Evolutionary conservation across 35 echinoderm and acorn worm genomes (phyloP).

Genomic region (Lytechinus variegatus): DNA sequence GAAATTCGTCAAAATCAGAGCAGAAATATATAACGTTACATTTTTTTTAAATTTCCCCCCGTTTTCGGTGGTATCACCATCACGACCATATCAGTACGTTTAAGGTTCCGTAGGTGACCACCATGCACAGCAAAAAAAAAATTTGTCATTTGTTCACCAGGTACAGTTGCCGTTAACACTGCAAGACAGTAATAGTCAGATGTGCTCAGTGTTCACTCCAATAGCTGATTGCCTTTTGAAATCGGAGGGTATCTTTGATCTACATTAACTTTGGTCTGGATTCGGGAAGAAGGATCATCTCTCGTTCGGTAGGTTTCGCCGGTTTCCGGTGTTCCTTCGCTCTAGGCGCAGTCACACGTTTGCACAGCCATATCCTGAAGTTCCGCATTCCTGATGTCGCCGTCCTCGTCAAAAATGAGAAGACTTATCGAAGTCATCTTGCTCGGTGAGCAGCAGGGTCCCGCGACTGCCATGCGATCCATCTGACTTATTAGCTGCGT

Average conservation of each 20-base stretch:
- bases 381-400: conserved; percentile 69
- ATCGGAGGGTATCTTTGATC: not conserved
- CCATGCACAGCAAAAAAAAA: too few species aligned
- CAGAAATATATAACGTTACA: too few species aligned
- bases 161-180: not conserved
- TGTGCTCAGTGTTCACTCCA: not conserved
- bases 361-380: conserved; percentile 76
- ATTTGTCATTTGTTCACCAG: too few species aligned
- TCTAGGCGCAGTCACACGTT: conserved; percentile 70
- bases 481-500: conserved; percentile 71
- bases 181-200: not conserved
- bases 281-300: not conserved
- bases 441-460: conserved; percentile 80
- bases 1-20: not conserved
- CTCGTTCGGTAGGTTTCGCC: not conserved
- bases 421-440: conserved; percentile 59
- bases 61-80: too few species aligned
- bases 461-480: conserved; percentile 31
- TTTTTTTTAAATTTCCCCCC: too few species aligned
- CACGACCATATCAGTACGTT: too few species aligned
- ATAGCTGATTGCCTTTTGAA: not conserved
- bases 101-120: too few species aligned
- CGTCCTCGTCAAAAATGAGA: conserved; percentile 66
- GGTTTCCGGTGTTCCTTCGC: not conserved
- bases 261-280: not conserved